These are phyloP conservation scores for Sander lucioperca DNA, from an alignment of 2,113 vertebrate genomes.

Conservation along the genomic window DNA sequence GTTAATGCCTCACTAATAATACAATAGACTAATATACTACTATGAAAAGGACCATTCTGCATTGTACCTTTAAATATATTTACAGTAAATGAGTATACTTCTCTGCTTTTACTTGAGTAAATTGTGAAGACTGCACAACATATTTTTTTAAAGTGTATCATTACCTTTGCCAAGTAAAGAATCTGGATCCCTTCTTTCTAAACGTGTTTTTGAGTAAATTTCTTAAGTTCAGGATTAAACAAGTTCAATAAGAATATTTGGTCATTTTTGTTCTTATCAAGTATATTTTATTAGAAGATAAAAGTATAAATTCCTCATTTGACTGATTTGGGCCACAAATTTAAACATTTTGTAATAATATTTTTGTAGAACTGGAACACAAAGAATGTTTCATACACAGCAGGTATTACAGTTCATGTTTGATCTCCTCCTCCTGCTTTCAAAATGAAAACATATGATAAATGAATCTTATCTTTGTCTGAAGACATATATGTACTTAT, in stretches of 20 bases:
- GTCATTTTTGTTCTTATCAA: background rate
- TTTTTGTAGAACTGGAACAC: background rate
- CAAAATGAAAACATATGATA: background rate
- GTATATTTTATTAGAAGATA: background rate
- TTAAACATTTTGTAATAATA: background rate
- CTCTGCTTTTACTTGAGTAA: background rate
- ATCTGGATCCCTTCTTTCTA: background rate
- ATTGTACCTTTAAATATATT: background rate
- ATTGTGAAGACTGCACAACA: background rate
- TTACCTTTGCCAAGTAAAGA: no score
- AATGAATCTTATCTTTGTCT: slow-evolving; percentile 4
- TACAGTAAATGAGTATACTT: background rate
- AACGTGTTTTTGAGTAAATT: background rate
- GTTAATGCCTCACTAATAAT: background rate
- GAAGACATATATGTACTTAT: background rate
- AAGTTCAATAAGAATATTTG: background rate
- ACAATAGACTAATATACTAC: background rate
- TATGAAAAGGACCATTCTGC: background rate
- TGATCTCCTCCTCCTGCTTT: background rate
- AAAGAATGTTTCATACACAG: background rate
- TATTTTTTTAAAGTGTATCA: no score
- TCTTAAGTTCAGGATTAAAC: background rate
- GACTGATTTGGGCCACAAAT: background rate
- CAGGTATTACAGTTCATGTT: background rate
- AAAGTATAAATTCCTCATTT: background rate